These are phyloP conservation scores for Lapara coniferarum DNA, from an alignment of 2,888 invertebrate genomes.

Conservation along the genomic window DNA sequence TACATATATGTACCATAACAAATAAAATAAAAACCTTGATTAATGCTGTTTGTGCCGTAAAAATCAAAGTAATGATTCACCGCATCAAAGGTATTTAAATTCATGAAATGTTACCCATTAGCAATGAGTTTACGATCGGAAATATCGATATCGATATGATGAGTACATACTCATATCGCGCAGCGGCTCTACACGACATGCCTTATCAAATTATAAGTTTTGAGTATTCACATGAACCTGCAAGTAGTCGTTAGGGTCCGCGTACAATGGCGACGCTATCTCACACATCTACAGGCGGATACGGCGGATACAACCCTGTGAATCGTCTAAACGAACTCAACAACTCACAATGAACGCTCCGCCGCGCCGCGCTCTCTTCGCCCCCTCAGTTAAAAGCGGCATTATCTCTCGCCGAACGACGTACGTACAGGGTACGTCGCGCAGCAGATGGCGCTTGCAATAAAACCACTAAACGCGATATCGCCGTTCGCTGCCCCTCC, in stretches of 20 bases:
- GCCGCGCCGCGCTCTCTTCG: conserved; percentile 49
- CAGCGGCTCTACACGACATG: conserved; percentile 37
- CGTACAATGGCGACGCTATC: conserved; percentile 69
- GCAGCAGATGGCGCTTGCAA: conserved; percentile 83
- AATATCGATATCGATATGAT: conserved; percentile 32
- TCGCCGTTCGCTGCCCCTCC: conserved; percentile 74
- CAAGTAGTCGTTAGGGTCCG: conserved; percentile 65
- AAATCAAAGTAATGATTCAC: background rate
- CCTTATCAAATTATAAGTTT: conserved; percentile 69
- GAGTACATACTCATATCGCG: conserved; percentile 34
- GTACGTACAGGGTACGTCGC: conserved; percentile 69
- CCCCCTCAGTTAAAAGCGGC: conserved; percentile 73
- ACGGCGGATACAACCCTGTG: conserved; percentile 64
- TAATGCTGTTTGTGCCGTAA: no score
- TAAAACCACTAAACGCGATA: conserved; percentile 84
- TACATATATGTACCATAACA: no score
- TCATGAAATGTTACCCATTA: background rate
- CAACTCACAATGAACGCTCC: conserved; percentile 70
- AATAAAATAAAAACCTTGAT: no score
- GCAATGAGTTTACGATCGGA: background rate
- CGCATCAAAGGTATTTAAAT: no score
- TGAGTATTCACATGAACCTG: conserved; percentile 62
- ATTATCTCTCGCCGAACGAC: conserved; percentile 68
- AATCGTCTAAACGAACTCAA: conserved; percentile 77
- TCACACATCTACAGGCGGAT: conserved; percentile 63